These are phyloP conservation scores for Drosophila sordidula DNA, from an alignment of 2,888 invertebrate species.

Conservation along the genomic window DNA sequence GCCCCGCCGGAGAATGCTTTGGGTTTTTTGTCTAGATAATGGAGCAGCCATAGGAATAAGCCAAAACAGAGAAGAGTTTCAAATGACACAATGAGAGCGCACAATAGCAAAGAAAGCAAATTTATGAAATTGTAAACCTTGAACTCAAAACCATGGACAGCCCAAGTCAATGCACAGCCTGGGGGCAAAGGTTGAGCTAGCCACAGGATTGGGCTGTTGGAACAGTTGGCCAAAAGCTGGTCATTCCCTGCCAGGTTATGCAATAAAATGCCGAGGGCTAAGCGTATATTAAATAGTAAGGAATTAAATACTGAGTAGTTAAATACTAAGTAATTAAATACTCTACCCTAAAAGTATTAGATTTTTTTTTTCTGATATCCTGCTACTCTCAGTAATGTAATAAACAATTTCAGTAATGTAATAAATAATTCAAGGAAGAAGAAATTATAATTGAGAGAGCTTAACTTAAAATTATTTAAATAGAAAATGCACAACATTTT, in stretches of 20 bases:
- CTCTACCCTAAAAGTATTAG: too few relatives aligned
- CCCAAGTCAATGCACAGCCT: conserved; percentile 22
- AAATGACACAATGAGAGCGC: conserved; percentile 47
- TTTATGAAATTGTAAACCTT: conserved; percentile 60
- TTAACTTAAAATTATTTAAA: too few relatives aligned
- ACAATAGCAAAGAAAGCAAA: conserved; percentile 1
- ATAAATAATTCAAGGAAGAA: too few relatives aligned
- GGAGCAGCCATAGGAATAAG: conserved; percentile 14
- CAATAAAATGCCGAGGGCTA: conserved; percentile 9
- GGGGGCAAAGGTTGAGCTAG: conserved; percentile 50
- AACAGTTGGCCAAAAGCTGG: not conserved
- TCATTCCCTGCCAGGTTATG: conserved; percentile 40
- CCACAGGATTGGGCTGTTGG: not conserved
- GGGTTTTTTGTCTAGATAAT: conserved; percentile 41
- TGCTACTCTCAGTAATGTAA: too few relatives aligned
- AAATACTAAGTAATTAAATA: too few relatives aligned
- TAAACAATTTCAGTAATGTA: too few relatives aligned
- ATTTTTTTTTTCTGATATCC: too few relatives aligned
- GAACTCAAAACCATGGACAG: conserved; percentile 26
- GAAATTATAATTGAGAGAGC: too few relatives aligned
- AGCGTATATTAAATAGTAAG: too few relatives aligned
- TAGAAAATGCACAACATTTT: too few relatives aligned
- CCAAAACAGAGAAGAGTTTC: conserved; percentile 32
- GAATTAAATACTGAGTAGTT: too few relatives aligned
- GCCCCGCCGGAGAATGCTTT: conserved; percentile 22